Evolutionary conservation across 2,888 invertebrate genomes (phyloP).

Genomic region (Muscina levida): DNA sequence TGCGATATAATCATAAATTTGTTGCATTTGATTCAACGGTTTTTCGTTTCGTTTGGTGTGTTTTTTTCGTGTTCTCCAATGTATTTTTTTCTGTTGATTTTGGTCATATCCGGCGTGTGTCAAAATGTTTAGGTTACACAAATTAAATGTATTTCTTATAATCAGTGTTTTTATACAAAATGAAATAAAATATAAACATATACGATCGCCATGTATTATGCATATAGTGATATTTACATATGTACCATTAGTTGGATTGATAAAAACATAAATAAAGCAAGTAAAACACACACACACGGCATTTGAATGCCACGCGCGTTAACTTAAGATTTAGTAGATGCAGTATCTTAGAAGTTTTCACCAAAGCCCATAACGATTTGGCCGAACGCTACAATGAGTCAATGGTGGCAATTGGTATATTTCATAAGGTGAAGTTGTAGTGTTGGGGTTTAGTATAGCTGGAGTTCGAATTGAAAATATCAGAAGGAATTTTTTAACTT

Average conservation of each 20-base stretch:
- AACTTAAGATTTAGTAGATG: not conserved
- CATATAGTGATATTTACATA: slow-evolving; percentile 38
- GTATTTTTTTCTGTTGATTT: slow-evolving; percentile 58
- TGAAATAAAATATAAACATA: not conserved
- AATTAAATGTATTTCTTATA: slow-evolving; percentile 31
- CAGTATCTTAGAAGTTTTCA: too few relatives aligned
- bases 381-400: too few relatives aligned
- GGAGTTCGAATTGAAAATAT: too few relatives aligned
- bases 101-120: slow-evolving; percentile 68
- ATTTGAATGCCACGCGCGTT: slow-evolving; percentile 7
- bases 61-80: slow-evolving; percentile 31
- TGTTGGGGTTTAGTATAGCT: too few relatives aligned
- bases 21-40: slow-evolving; percentile 49
- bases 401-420: too few relatives aligned
- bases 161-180: slow-evolving; percentile 23
- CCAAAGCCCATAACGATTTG: too few relatives aligned
- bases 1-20: slow-evolving; percentile 41
- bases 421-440: too few relatives aligned
- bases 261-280: slow-evolving; percentile 9
- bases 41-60: slow-evolving; percentile 30
- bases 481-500: too few relatives aligned
- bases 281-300: too few relatives aligned
- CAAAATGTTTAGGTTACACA: slow-evolving; percentile 57
- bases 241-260: slow-evolving; percentile 13
- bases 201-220: too few relatives aligned